Conservation (phyloP, 2,113 vertebrate species). For the Donacobius atricapilla region DNA sequence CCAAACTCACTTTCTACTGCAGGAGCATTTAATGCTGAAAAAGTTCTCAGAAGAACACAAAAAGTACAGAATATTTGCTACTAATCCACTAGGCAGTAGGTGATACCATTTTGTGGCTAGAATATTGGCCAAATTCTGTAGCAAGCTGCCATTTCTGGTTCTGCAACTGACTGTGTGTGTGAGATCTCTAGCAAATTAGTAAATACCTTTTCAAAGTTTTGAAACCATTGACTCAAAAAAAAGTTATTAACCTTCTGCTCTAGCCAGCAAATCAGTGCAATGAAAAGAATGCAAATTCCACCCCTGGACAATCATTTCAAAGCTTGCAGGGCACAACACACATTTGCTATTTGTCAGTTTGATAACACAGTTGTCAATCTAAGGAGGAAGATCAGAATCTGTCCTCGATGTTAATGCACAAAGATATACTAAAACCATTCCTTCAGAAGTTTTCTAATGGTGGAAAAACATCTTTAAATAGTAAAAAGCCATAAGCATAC, state of each 20-base stretch:
- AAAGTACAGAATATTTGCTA: background rate
- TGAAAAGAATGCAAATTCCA: background rate
- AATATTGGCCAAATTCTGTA: background rate
- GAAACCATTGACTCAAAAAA: background rate
- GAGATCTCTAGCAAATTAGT: background rate
- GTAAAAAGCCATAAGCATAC: background rate
- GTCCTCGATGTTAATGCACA: background rate
- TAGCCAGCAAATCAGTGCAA: background rate
- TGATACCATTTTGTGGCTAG: background rate
- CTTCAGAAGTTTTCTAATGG: background rate
- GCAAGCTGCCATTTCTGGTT: background rate
- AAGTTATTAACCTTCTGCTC: background rate
- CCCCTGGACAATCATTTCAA: background rate
- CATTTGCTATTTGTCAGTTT: background rate
- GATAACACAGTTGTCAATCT: background rate
- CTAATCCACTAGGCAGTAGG: background rate
- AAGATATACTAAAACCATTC: background rate
- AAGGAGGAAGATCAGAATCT: background rate
- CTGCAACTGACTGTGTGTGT: background rate
- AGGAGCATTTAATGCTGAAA: background rate
- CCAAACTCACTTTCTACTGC: background rate
- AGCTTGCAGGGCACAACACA: background rate
- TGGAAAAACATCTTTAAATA: background rate
- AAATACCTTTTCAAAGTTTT: background rate
- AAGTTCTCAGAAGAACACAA: background rate